Evolutionary conservation across 2,888 invertebrate genomes (phyloP), one percentile per base, ranked within the genome.

Genomic region (Acanthacorydalis orientalis): DNA sequence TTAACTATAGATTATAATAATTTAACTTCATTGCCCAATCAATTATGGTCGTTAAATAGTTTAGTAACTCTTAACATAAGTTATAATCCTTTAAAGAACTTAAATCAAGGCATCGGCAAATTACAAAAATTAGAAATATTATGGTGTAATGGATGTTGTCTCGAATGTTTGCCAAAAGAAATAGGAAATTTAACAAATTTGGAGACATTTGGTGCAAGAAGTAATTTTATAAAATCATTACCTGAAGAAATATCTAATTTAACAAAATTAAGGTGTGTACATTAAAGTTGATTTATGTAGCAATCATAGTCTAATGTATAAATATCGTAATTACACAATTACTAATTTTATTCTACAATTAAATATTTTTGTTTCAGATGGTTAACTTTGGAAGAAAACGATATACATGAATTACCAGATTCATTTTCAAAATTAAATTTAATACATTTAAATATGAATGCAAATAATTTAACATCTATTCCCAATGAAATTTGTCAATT

Each of bases 1-100:
- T 64, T 81, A 49, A 75, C 79, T 6, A 58, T 81, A 55, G 80
- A 80, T 57, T 80, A 77, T 58, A 81, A 81, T 59, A 72, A 73
- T 51, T 65, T 81, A 50, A 68, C 64, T 50, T 65, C 66, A 15
- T 70, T 80, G 57, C 81, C 81, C 1, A 54, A 67, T n/a, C 73
- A 73, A 52, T 68, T 81, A 53, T 73, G 72, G 40, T 65, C 70
- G 51, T 61, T 81, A 54, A 70, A 70, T 54, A 70, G 73, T 50
- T 64, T 81, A 39, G 72, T 74, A 40, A 73, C 73, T 53, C 63
- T 81, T 48, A 81, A 81, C 57, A 60, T 81, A 41, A 80, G 80
- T 59, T 78, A 80, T 55, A 81, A 81, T 60, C 74, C 75, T 8
- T 65, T 81, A 42, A 64, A 67, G 49, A 64, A 62, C 32, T 60